Base-by-base conservation (phyloP, 2,888 invertebrate species). In the Hirtodrosophila cameraria region DNA sequence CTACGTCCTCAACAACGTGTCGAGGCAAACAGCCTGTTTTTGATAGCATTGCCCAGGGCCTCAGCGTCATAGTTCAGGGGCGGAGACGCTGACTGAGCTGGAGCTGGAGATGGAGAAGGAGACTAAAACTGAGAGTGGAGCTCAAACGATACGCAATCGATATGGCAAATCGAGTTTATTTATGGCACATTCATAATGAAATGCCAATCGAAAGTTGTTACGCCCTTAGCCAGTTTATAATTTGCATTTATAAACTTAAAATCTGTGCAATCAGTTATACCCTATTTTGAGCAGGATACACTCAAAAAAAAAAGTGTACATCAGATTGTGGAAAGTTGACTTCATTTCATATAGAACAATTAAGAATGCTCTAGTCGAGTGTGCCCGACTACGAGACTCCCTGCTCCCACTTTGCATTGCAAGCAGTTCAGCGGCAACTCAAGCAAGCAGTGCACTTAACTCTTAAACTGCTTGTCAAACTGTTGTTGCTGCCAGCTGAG, bases 141-240 rank as follows among this genome's bases (percentile, higher is more conserved):
- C 6, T 13, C 43, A 49, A 54, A 42, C 54, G 54, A 61, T 61
- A 54, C 55, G 60, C 75, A 75, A 79, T 76, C 73, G 72, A 76
- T 75, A 72, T 58, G 64, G 63, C 67, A 52, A 72, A 80, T 83
- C 53, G 69, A 75, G 80, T 79, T 78, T 79, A 82, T 79, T 79
- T 79, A 85, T 75, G 86, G 78, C 58, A 36, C 52, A 53, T 25
- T 43, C 60, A 86, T 72, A 83, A 80, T 80, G 62, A 80, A 86
- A 80, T 69, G 86, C 84, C 80, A 80, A 76, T 86, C 86, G 81
- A 82, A 76, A 75, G 67, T 72, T 75, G 71, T 62, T 71, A 46
- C 31, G 74, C 70, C 75, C 36, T 53, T 46, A 61, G 70, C 61
- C 50, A 70, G 52, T 74, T 80, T 80, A 86, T 83, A 83, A 84